Evolutionary conservation across 2,797 vertebrate species (phyloP).

Genomic region (Cichlasoma orientale): DNA sequence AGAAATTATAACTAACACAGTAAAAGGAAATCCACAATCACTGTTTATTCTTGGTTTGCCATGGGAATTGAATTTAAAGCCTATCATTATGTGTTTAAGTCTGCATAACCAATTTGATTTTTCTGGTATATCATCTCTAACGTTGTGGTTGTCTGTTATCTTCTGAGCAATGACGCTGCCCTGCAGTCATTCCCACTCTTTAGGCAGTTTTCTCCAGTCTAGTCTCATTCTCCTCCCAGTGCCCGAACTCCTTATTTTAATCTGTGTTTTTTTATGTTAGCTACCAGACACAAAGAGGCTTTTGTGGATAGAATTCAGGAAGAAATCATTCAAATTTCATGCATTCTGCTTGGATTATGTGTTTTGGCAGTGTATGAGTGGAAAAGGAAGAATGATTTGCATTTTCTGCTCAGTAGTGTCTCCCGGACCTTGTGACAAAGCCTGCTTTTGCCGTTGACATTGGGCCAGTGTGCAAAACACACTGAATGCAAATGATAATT

Average conservation of each 20-base stretch:
- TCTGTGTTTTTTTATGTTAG: slow-evolving; percentile 59
- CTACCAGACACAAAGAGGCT: slow-evolving; percentile 68
- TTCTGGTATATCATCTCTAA: slow-evolving; percentile 51
- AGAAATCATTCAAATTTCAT: slow-evolving; percentile 77
- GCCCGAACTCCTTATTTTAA: slow-evolving; percentile 48
- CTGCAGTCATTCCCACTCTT: slow-evolving; percentile 42
- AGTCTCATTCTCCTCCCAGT: slow-evolving; percentile 47
- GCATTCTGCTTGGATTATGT: slow-evolving; percentile 58
- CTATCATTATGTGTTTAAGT: slow-evolving; percentile 51
- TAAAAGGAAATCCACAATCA: slow-evolving; percentile 4
- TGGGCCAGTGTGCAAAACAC: slow-evolving; percentile 32
- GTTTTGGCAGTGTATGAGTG: slow-evolving; percentile 53
- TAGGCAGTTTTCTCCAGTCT: slow-evolving; percentile 46
- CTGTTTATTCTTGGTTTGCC: slow-evolving; percentile 29
- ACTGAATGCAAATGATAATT: slow-evolving; percentile 55
- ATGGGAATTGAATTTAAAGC: slow-evolving; percentile 25
- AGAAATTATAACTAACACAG: neutral
- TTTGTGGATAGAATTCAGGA: slow-evolving; percentile 69
- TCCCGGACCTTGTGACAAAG: slow-evolving; percentile 41
- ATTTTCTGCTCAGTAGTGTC: slow-evolving; percentile 50
- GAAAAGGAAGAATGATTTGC: slow-evolving; percentile 64
- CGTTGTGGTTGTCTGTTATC: slow-evolving; percentile 63
- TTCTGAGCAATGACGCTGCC: slow-evolving; percentile 26
- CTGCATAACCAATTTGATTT: slow-evolving; percentile 65
- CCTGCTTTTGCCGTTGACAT: slow-evolving; percentile 40